Evolutionary conservation across 2,888 invertebrate genomes (phyloP).

Genomic region (Mechanitis messenoides): DNA sequence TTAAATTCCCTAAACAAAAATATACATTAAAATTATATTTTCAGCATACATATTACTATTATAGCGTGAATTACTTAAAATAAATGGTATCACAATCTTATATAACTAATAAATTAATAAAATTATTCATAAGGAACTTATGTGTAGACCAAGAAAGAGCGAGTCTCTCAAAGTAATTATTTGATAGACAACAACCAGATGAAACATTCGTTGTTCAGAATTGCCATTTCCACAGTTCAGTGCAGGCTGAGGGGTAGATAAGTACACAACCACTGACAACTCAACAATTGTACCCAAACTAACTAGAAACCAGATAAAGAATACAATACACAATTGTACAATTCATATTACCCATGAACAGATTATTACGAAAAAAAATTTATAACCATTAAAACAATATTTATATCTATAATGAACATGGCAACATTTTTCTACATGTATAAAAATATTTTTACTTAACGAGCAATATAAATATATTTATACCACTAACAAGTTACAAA

Average conservation of each 20-base stretch:
- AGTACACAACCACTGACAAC: slow-evolving; percentile 73
- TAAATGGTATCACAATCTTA: slow-evolving; percentile 76
- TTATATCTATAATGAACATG: slow-evolving; percentile 71
- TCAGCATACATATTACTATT: slow-evolving; percentile 45
- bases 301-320: slow-evolving; percentile 24
- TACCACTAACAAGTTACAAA: slow-evolving; percentile 63
- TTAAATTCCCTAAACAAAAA: slow-evolving; percentile 53
- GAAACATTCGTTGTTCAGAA: slow-evolving; percentile 30
- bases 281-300: slow-evolving; percentile 45
- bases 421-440: slow-evolving; percentile 72
- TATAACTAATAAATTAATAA: slow-evolving; percentile 56
- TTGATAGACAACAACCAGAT: slow-evolving; percentile 42
- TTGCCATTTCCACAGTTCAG: slow-evolving; percentile 26
- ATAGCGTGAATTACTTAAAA: slow-evolving; percentile 61
- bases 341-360: slow-evolving; percentile 28
- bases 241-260: slow-evolving; percentile 40
- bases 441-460: slow-evolving; percentile 72
- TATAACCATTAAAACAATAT: slow-evolving; percentile 44
- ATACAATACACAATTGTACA: slow-evolving; percentile 30
- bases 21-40: slow-evolving; percentile 58
- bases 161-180: slow-evolving; percentile 58
- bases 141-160: slow-evolving; percentile 60
- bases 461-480: slow-evolving; percentile 69
- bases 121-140: slow-evolving; percentile 71
- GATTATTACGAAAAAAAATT: slow-evolving; percentile 16